A percentile compares a stretch with the other conserved stretches of the same genome.
phyloP scores from a whole-genome alignment of 2,888 invertebrate genomes.

The Stramonita haemastoma region DNA sequence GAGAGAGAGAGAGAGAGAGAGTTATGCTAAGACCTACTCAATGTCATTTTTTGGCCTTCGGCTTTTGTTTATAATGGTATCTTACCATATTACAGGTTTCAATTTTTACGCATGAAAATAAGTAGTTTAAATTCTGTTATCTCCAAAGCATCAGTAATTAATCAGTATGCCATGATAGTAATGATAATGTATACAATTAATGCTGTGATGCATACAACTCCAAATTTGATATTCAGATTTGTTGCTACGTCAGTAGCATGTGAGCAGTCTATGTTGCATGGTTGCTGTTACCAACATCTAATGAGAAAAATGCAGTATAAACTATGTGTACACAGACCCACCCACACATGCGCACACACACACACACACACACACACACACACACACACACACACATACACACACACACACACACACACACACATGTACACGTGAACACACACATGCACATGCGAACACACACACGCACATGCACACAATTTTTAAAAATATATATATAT shows the following conservation, averaged over 20 bases:
- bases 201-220: no score
- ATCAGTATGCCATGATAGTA: not conserved
- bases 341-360: not conserved
- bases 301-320: not conserved
- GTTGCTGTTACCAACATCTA: no score
- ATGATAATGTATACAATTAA: not conserved
- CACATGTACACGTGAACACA: not conserved
- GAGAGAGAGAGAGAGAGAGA: not conserved
- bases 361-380: not conserved
- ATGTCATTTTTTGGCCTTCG: no score
- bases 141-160: not conserved
- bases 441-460: no score
- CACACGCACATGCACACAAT: no score
- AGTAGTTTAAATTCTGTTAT: not conserved
- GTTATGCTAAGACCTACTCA: not conserved
- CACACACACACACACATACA: not conserved
- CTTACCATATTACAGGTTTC: no score
- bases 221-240: no score
- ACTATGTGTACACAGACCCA: not conserved
- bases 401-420: not conserved
- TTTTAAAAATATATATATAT: no score
- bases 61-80: no score
- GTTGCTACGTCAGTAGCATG: no score
- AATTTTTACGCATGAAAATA: no score
- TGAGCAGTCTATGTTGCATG: no score